These are phyloP conservation scores for Ia io DNA, from an alignment of 2,113 vertebrate species.

Conservation along the genomic window DNA sequence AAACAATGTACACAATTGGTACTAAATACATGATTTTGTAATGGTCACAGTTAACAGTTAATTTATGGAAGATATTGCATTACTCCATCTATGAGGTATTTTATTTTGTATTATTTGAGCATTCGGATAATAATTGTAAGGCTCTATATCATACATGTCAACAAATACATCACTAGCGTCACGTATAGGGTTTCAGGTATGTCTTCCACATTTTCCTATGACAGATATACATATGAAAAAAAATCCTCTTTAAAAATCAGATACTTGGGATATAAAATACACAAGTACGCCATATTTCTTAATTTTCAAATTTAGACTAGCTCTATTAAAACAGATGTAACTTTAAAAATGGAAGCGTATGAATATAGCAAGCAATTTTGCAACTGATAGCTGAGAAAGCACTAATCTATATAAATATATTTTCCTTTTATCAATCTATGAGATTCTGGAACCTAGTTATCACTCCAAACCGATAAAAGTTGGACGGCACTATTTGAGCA, in stretches of 20 bases:
- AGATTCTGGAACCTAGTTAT: slow-evolving; percentile 58
- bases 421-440: slow-evolving; percentile 64
- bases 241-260: slow-evolving; percentile 5
- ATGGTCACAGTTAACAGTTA: background rate
- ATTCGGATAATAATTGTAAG: background rate
- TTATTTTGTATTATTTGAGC: background rate
- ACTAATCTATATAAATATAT: slow-evolving; percentile 63
- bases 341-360: slow-evolving; percentile 54
- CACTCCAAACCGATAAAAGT: slow-evolving; percentile 59
- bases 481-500: slow-evolving; percentile 55
- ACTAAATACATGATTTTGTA: background rate
- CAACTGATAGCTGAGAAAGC: slow-evolving; percentile 30
- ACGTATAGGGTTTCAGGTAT: background rate
- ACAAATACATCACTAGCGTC: background rate
- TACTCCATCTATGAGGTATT: background rate
- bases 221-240: background rate
- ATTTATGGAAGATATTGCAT: background rate
- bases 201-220: background rate
- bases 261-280: slow-evolving; percentile 20
- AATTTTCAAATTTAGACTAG: slow-evolving; percentile 52
- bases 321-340: slow-evolving; percentile 61
- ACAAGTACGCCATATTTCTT: slow-evolving; percentile 1
- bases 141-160: background rate
- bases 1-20: background rate
- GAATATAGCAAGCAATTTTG: slow-evolving; percentile 55